Evolutionary conservation across 2,797 vertebrate species (phyloP), one percentile per base, ranked within the genome.

Genomic region (Limosa lapponica): DNA sequence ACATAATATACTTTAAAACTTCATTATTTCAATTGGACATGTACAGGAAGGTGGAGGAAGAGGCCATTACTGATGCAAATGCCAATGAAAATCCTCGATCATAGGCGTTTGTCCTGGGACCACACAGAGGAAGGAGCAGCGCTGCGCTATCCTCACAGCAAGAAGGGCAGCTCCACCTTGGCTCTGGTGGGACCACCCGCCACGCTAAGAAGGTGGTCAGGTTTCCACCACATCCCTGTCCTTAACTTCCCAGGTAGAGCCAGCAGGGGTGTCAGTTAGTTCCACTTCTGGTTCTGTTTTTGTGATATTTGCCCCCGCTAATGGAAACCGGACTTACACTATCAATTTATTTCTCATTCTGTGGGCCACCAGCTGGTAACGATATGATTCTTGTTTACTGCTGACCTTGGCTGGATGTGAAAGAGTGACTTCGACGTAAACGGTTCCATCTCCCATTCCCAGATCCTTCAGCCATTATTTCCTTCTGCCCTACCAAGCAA

Each of bases 131-230:
- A 27, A 64, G 41, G 55, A 1, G 0, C 10, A 43, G 39, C 1
- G 2, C 34, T 4, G 2, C 0, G 0, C 16, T 61, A 3, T n/a
- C 0, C 0, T 37, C 36, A 32, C 16, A n/a, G 41, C 34, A 27
- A 22, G 32, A 61, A 73, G 41, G 24, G 46, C 3, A 25, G 46
- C 51, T 75, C 41, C 20, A 6, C 23, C 25, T 24, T 37, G 27
- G 23, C 52, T 48, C 43, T 44, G 32, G 5, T 5, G 8, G 82
- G 62, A 90, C 87, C 85, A 90, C 77, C 73, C 2, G 3, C 67
- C 44, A 24, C 0, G 1, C 48, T 44, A 27, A 90, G 65, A 44
- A 62, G n/a, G 66, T 36, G 44, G 67, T 37, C 90, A 57, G 55
- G 51, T 77, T 93, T 90, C 27, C 41, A 78, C 24, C 67, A 32